These are phyloP conservation scores for Cybosia mesomella DNA, from an alignment of 2,888 invertebrate genomes.

Conservation along the genomic window DNA sequence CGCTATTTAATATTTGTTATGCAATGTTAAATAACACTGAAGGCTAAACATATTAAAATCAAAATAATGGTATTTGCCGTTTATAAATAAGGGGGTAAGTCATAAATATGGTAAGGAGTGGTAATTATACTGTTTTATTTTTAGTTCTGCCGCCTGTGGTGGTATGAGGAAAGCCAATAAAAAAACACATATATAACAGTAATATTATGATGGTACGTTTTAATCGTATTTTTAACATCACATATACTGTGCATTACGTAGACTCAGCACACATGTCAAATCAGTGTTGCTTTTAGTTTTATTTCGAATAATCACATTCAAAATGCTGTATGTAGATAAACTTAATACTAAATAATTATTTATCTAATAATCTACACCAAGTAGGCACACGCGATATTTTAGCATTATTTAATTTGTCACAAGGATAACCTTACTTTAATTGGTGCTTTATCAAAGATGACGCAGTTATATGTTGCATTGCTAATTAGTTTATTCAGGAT, in stretches of 20 bases:
- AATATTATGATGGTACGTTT: constrained; percentile 68
- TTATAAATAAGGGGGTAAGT: background rate
- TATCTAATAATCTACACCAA: constrained; percentile 1
- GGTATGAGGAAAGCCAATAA: constrained; percentile 71
- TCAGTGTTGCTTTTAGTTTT: constrained; percentile 55
- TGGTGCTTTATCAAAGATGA: background rate
- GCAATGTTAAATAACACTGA: background rate
- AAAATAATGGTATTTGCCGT: background rate
- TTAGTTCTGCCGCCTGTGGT: constrained; percentile 84
- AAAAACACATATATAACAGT: constrained; percentile 55
- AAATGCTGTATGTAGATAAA: constrained; percentile 35
- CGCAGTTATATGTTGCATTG: background rate
- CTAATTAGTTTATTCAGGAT: background rate
- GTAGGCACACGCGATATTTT: background rate
- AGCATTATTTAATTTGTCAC: background rate
- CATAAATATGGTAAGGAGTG: constrained; percentile 17
- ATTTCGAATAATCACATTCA: constrained; percentile 45
- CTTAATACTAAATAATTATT: constrained; percentile 24
- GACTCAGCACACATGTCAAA: constrained; percentile 53
- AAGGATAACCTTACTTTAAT: constrained; percentile 1
- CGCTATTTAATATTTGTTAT: background rate
- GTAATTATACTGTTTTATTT: constrained; percentile 68
- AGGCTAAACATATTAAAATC: background rate
- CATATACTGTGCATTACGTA: constrained; percentile 57
- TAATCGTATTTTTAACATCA: constrained; percentile 60